A percentile compares a stretch with the other conserved stretches of the same genome.
phyloP scores from a whole-genome alignment of 2,888 invertebrate genomes.

The Cyaniris semiargus region DNA sequence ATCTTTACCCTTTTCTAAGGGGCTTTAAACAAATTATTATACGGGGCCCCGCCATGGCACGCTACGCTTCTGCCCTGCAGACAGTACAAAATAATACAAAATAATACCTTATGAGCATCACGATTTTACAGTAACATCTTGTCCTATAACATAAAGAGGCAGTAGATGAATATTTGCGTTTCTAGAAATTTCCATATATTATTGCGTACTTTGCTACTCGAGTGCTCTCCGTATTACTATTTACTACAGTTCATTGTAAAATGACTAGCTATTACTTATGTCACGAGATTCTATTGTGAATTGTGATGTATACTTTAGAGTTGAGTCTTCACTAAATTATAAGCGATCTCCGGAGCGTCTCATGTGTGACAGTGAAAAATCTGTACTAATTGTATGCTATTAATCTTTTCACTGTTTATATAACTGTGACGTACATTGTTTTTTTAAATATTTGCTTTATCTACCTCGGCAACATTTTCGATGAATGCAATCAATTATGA shows the following conservation, averaged over 20 bases:
- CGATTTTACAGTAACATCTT: no score
- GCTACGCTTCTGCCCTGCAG: constrained; percentile 33
- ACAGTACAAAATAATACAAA: no score
- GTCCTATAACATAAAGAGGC: neutral
- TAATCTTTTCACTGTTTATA: neutral
- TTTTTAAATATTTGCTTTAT: no score
- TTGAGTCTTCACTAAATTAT: neutral
- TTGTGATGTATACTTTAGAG: neutral
- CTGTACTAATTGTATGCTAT: neutral
- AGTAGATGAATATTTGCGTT: neutral
- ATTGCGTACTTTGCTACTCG: neutral
- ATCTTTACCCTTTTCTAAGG: no score
- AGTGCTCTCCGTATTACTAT: neutral
- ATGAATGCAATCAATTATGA: no score
- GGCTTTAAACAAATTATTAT: no score
- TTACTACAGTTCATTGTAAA: neutral
- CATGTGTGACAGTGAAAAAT: constrained; percentile 10
- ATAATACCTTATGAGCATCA: no score
- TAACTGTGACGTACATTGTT: neutral
- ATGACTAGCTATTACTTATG: constrained; percentile 20
- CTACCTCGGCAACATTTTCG: no score
- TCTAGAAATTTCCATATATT: constrained; percentile 20
- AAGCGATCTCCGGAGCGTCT: neutral
- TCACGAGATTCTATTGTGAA: constrained; percentile 27
- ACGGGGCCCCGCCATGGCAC: no score